Conservation (phyloP, 2,113 vertebrate genomes). For the Elgaria multicarinata region DNA sequence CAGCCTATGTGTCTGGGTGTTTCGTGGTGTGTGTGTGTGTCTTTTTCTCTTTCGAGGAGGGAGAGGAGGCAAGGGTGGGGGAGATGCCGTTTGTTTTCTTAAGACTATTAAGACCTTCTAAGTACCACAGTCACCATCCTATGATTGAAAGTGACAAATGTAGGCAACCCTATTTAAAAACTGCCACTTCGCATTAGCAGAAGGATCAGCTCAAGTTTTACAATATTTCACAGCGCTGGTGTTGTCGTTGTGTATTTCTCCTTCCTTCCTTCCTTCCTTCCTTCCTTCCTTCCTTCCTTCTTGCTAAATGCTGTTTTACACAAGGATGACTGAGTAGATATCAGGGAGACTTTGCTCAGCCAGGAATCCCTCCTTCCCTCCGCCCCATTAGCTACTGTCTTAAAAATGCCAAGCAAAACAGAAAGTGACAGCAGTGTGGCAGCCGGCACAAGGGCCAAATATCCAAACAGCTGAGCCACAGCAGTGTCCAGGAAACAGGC, state of each 20-base stretch:
- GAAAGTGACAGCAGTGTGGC: constrained; percentile 71
- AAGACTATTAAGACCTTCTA: constrained; percentile 78
- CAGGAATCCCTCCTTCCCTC: constrained; percentile 66
- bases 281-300: constrained; percentile 14
- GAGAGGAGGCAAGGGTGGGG: constrained; percentile 29
- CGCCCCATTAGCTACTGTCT: constrained; percentile 77
- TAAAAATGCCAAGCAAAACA: constrained; percentile 65
- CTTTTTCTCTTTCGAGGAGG: neutral
- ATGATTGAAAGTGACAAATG: constrained; percentile 82
- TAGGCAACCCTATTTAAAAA: constrained; percentile 76
- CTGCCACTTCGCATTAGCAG: constrained; percentile 79
- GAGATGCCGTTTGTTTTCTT: constrained; percentile 75
- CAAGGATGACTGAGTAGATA: constrained; percentile 53
- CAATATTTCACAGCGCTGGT: constrained; percentile 65
- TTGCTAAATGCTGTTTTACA: constrained; percentile 56
- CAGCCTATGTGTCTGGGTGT: constrained; percentile 55
- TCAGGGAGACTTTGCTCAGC: constrained; percentile 34
- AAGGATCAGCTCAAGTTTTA: constrained; percentile 72
- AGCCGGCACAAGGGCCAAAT: constrained; percentile 61
- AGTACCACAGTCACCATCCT: constrained; percentile 72
- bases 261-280: neutral
- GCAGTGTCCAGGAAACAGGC: constrained; percentile 23
- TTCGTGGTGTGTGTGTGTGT: neutral
- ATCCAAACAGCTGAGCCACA: constrained; percentile 56
- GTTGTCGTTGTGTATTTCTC: constrained; percentile 17